These are phyloP conservation scores for Falco columbarius DNA, from an alignment of 2,797 vertebrate species.

Conservation along the genomic window DNA sequence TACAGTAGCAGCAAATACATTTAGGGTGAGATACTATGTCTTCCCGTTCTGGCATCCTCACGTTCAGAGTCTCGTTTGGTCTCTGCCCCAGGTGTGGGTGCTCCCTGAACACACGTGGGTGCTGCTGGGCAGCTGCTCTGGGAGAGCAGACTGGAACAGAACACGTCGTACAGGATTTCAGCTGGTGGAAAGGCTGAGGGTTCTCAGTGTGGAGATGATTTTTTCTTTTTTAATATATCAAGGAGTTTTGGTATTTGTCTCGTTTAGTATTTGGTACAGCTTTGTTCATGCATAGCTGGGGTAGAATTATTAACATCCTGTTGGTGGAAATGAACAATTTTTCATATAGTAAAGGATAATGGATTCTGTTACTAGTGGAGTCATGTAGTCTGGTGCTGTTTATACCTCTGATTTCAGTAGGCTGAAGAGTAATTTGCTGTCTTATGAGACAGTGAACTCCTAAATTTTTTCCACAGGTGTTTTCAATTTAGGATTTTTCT, in stretches of 20 bases:
- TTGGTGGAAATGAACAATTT: background rate
- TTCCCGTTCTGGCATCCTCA: background rate
- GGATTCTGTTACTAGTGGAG: background rate
- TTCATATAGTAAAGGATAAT: background rate
- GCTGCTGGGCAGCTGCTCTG: background rate
- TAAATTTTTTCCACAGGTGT: background rate
- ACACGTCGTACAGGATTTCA: fast-evolving
- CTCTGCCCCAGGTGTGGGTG: background rate
- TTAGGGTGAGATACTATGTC: background rate
- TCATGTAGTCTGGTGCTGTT: background rate
- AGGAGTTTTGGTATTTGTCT: background rate
- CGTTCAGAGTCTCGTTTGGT: background rate
- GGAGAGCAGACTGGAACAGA: background rate
- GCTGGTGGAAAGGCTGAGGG: background rate
- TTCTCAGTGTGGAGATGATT: background rate
- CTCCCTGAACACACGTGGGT: background rate
- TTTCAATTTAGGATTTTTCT: background rate
- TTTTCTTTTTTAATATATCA: background rate
- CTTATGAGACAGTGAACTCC: background rate
- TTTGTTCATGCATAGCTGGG: background rate
- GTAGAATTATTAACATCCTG: background rate
- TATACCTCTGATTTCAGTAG: background rate
- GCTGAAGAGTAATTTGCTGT: background rate
- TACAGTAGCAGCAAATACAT: background rate
- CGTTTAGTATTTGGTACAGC: background rate